A percentile compares a stretch with the other conserved stretches of the same genome.
These are phyloP conservation scores for Hypocryptadius cinnamomeus DNA, from an alignment of 2,113 vertebrate species.

Conservation along the genomic window DNA sequence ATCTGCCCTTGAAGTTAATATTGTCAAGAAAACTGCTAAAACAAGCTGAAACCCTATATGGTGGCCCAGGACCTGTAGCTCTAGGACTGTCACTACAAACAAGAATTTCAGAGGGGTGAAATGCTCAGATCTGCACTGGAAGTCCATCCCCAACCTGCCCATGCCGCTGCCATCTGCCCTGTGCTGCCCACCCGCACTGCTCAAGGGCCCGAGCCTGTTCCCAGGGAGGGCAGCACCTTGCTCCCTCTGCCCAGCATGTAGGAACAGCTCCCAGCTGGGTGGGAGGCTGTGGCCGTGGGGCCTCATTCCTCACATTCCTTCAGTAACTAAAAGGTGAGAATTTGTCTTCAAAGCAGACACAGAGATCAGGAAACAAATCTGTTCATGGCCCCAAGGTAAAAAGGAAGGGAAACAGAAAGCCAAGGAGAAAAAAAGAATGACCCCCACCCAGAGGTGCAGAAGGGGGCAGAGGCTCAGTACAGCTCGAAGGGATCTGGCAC, in stretches of 20 bases:
- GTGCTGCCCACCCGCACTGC: fast-evolving
- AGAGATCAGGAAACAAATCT: conserved; percentile 29
- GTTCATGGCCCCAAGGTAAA: not conserved
- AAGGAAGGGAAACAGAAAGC: not conserved
- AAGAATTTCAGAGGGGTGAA: not conserved
- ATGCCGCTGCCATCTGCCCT: not conserved
- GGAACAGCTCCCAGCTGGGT: not conserved
- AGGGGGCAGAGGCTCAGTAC: not conserved
- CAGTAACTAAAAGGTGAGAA: conserved; percentile 30
- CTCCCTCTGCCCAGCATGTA: not conserved
- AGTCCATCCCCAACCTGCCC: not conserved
- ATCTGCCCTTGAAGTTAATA: not conserved
- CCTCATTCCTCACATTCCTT: conserved; percentile 59
- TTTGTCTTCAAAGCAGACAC: conserved; percentile 21
- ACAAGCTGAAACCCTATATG: not conserved
- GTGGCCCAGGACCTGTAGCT: not conserved
- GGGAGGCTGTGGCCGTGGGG: not conserved
- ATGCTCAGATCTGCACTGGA: not conserved
- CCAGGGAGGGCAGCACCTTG: not conserved
- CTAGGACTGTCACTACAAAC: not conserved
- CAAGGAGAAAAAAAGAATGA: not conserved
- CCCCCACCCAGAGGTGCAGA: not conserved
- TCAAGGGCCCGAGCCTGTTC: not conserved
- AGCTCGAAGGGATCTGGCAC: not conserved
- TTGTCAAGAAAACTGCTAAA: not conserved